Conservation (phyloP, 2,113 vertebrate species). For the Platycercus adscitus region DNA sequence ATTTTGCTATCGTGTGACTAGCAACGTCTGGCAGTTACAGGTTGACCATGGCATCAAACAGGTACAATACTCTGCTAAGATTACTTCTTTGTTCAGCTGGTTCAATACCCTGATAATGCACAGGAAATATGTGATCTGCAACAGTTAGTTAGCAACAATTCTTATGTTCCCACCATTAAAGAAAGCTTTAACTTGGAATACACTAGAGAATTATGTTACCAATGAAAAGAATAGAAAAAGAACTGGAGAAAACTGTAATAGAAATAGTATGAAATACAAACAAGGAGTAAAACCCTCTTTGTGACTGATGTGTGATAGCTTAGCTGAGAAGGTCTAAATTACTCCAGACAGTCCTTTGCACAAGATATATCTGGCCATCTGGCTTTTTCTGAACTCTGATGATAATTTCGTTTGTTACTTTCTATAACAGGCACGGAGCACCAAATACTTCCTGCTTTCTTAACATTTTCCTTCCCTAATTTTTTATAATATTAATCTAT, state of each 20-base stretch:
- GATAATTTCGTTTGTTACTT: background rate
- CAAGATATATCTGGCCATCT: background rate
- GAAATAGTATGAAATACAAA: background rate
- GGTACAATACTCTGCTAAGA: background rate
- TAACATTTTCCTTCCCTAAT: background rate
- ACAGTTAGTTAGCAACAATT: background rate
- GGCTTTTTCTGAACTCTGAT: background rate
- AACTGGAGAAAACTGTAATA: background rate
- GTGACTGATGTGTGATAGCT: background rate
- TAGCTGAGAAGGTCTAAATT: background rate
- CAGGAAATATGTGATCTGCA: background rate
- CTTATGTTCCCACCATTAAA: background rate
- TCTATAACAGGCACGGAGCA: background rate
- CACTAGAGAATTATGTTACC: background rate
- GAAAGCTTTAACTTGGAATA: background rate
- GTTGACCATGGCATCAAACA: background rate
- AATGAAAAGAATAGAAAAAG: background rate
- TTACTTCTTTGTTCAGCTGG: background rate
- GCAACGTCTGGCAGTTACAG: background rate
- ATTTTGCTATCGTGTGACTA: conserved; percentile 1
- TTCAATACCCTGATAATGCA: background rate
- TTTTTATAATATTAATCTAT: background rate
- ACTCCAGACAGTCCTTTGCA: background rate
- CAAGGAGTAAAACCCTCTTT: background rate
- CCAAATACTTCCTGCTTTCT: background rate